Evolutionary conservation across 2,113 vertebrate genomes (phyloP), one percentile per base, ranked within the genome.

Genomic region (Sylvicapra grimmia): DNA sequence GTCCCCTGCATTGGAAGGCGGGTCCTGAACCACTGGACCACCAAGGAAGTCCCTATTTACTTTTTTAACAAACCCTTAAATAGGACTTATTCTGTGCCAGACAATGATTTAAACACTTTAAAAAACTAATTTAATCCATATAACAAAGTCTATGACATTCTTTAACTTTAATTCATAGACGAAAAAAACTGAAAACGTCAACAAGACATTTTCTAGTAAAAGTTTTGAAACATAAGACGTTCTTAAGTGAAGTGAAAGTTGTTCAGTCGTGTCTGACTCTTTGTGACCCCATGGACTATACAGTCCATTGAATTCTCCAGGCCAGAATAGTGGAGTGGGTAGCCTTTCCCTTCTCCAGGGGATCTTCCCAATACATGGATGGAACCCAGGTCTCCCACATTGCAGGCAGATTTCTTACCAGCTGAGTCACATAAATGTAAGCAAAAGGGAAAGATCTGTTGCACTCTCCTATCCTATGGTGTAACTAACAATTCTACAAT

Each of bases 211-310:
- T 54, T 90, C 59, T 88, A 94, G 2, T 63, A 90, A 54, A 93
- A 79, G 21, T 82, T 98, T 83, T 86, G 10, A 95, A 97, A 96
- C 47, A 51, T 65, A 97, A 95, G 23, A 92, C 29, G 21, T 11
- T 89, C 49, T 56, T 90, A 72, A 72, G n/a, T 72, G 68, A 72
- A 40, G 3, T 72, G 10, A 72, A 72, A 72, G n/a, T 72, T 23
- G 5, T 72, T 72, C 68, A 40, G 19, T 40, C n/a, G 2, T 72
- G 68, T 72, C 68, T 19, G 36, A 72, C 19, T 23, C n/a, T 72
- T 72, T 12, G n/a, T 40, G 19, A 72, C 36, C n/a, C 65, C 65
- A 19, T 10, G 63, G 63, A 65, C 15, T 65, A 4, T 65, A 65
- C 16, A n/a, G 33, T 18, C 63, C 63, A n/a, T 36, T n/a, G 65